A percentile compares a stretch with the other conserved stretches of the same genome.
Evolutionary conservation across 2,888 invertebrate genomes (phyloP).

Genomic region (Lithophane semibrunnea): DNA sequence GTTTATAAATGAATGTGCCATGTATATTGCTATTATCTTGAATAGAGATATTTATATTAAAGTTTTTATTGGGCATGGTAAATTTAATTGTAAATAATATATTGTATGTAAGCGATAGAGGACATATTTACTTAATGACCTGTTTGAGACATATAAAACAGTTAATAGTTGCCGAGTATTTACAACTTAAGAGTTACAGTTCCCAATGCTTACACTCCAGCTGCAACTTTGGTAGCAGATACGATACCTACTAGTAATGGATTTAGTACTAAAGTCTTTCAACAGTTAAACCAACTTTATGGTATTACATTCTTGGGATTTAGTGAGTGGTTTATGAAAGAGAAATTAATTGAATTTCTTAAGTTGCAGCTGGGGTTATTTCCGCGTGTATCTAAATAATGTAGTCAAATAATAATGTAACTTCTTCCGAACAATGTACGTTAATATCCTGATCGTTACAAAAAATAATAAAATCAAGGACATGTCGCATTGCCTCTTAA

Average conservation of each 20-base stretch:
- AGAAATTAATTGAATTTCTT: constrained; percentile 42
- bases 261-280: constrained; percentile 50
- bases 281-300: constrained; percentile 43
- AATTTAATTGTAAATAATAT: constrained; percentile 74
- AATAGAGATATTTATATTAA: constrained; percentile 77
- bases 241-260: constrained; percentile 45
- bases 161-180: constrained; percentile 73
- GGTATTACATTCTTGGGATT: constrained; percentile 36
- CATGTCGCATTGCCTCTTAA: constrained; percentile 74
- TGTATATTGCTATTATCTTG: constrained; percentile 83
- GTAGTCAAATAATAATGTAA: constrained; percentile 76
- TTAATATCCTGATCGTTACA: constrained; percentile 85
- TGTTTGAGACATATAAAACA: constrained; percentile 72
- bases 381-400: constrained; percentile 77
- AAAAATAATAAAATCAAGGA: constrained; percentile 83
- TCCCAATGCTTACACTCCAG: constrained; percentile 75
- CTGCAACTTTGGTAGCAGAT: constrained; percentile 73
- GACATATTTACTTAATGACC: constrained; percentile 68
- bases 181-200: constrained; percentile 69
- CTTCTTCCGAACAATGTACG: constrained; percentile 83
- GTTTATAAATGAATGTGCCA: constrained; percentile 80
- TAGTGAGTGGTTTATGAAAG: constrained; percentile 34
- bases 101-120: constrained; percentile 69
- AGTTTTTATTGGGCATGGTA: constrained; percentile 74
- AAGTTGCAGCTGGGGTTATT: constrained; percentile 76